A percentile compares a stretch with the other conserved stretches of the same genome.
phyloP scores from a whole-genome alignment of 2,113 vertebrate species.

The Arenaria interpres region DNA sequence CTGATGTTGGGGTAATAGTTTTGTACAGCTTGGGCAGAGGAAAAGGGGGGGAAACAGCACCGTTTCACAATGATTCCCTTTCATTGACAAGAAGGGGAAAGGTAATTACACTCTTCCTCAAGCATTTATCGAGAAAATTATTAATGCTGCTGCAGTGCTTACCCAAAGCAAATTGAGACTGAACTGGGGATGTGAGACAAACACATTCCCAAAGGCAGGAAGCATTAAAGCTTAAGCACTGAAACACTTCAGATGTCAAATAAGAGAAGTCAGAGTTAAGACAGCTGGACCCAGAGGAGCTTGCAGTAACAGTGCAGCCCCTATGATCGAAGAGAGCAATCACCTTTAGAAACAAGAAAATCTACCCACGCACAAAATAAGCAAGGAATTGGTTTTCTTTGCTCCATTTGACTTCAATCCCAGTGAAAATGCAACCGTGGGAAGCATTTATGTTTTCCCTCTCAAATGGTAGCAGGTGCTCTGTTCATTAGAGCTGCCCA shows the following conservation, averaged over 20 bases:
- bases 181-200: neutral
- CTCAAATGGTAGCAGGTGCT: neutral
- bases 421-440: fast-evolving
- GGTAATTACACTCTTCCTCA: neutral
- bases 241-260: neutral
- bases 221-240: neutral
- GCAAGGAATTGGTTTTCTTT: neutral
- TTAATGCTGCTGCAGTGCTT: neutral
- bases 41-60: neutral
- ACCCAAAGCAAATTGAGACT: neutral
- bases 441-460: neutral
- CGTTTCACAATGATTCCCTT: neutral
- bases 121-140: neutral
- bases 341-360: neutral
- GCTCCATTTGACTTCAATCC: neutral
- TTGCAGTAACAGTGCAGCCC: neutral
- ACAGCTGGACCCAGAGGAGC: neutral
- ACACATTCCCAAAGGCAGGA: neutral
- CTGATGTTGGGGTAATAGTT: neutral
- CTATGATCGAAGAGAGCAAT: fast-evolving
- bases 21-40: neutral
- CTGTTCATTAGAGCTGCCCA: neutral
- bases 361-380: fast-evolving
- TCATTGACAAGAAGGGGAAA: neutral
- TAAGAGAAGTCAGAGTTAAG: neutral